phyloP scores from a whole-genome alignment of 1,140 invertebrate species.

The Asbolus verrucosus region DNA sequence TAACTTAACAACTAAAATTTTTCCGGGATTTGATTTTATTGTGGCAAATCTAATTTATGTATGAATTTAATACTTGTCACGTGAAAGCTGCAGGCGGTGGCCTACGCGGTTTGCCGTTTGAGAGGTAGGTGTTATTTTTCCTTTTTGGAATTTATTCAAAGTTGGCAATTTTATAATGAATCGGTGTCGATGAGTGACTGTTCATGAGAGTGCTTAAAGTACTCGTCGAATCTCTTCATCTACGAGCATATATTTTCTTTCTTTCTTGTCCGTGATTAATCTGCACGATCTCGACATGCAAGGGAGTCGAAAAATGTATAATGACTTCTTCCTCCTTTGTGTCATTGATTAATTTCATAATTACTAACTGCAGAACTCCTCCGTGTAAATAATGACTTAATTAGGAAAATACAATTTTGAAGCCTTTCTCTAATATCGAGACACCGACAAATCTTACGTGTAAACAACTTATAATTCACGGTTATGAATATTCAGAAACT shows the following conservation, averaged over 20 bases:
- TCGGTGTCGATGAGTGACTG: slow-evolving; percentile 28
- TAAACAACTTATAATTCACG: slow-evolving; percentile 41
- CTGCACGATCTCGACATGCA: slow-evolving; percentile 35
- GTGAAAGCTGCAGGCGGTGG: too few relatives aligned
- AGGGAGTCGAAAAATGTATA: slow-evolving; percentile 26
- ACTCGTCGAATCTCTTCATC: slow-evolving; percentile 21
- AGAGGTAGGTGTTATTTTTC: too few relatives aligned
- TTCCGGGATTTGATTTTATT: too few relatives aligned
- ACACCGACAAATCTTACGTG: slow-evolving; percentile 39
- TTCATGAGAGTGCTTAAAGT: not conserved
- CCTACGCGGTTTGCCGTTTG: too few relatives aligned
- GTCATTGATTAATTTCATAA: slow-evolving; percentile 35
- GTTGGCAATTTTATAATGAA: not conserved
- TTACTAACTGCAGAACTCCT: slow-evolving; percentile 25
- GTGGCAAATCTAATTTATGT: too few relatives aligned
- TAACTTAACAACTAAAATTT: too few relatives aligned
- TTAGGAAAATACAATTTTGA: slow-evolving; percentile 28
- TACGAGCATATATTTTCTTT: slow-evolving; percentile 19
- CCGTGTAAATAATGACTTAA: slow-evolving; percentile 41
- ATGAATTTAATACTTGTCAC: too few relatives aligned
- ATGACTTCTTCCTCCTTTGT: slow-evolving; percentile 25
- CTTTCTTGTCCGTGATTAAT: slow-evolving; percentile 22
- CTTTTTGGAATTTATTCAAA: not conserved
- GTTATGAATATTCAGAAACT: slow-evolving; percentile 39
- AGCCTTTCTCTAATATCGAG: slow-evolving; percentile 11